Conservation (phyloP, 2,113 vertebrate species). For the Globicephala melas region DNA sequence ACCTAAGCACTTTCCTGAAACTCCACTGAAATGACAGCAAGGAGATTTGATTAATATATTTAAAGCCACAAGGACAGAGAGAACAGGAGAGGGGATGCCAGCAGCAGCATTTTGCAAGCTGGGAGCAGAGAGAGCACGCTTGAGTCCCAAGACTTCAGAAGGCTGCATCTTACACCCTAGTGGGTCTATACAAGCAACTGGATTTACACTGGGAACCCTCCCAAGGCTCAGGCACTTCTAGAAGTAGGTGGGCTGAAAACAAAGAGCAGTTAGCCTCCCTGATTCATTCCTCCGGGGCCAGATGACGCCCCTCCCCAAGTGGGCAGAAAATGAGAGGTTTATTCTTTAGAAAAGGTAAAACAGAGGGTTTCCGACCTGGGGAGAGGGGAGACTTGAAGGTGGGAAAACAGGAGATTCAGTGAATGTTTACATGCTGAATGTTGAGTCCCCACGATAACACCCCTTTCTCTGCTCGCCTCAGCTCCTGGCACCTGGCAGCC, state of each 20-base stretch:
- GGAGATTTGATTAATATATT: background rate
- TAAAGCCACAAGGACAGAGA: background rate
- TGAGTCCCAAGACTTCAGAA: background rate
- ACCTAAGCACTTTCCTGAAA: background rate
- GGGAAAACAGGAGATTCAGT: background rate
- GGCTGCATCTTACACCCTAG: background rate
- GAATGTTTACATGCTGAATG: background rate
- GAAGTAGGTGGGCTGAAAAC: background rate
- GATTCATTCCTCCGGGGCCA: background rate
- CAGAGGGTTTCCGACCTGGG: background rate
- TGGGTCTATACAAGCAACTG: background rate
- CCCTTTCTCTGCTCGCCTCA: no score
- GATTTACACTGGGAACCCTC: background rate
- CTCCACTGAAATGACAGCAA: background rate
- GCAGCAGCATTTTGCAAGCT: background rate
- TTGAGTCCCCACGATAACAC: background rate
- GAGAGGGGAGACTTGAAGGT: background rate
- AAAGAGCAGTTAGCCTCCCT: background rate
- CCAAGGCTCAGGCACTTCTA: background rate
- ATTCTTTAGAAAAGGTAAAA: background rate
- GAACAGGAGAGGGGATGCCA: background rate
- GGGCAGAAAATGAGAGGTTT: background rate
- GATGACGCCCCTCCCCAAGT: background rate
- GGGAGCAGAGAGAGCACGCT: background rate
- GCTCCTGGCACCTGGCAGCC: background rate